Evolutionary conservation across 2,888 invertebrate genomes (phyloP), one percentile per base, ranked within the genome.

Genomic region (Perizoma flavofasciatum): DNA sequence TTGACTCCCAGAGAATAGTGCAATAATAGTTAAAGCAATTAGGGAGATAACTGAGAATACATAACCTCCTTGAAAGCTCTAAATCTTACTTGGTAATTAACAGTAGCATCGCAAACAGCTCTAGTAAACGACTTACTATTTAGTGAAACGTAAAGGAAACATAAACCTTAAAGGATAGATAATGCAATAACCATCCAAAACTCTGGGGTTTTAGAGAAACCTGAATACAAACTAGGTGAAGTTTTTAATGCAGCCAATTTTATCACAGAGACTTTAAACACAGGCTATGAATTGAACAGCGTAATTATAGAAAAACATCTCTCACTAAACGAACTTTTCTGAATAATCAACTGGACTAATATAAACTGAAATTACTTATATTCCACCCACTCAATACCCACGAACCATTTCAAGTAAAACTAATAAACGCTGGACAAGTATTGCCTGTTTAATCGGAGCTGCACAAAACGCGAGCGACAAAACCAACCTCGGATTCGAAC

Each of bases 391-490:
- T 65, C 63, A 52, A 63, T 66, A 61, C 57, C 47, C 61, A 34
- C 57, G 48, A 52, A 55, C 55, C 44, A 44, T 55, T 61, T 46
- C 56, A 71, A 79, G 77, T 77, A 74, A 83, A 87, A 85, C 85
- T 84, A 89, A 87, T 88, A 87, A 87, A 86, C 77, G 83, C 79
- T 73, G 83, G 77, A 86, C 88, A 83, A 87, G 83, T 86, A 87
- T 88, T 86, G 86, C 84, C 77, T 82, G 88, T 89, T 86, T 84
- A 88, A 88, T 88, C 86, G 83, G 85, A 87, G 86, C 85, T 88
- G 88, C 85, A 85, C 85, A 84, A 83, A 88, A 83, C 82, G 85
- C 78, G 77, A 71, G 78, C 83, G 86, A 87, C 90, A 88, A 88
- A 89, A 89, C 87, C 87, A 81, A 87, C 82, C 86, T 82, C 83